These are phyloP conservation scores for Corythoichthys intestinalis DNA, from an alignment of 2,113 vertebrate genomes.

Conservation along the genomic window DNA sequence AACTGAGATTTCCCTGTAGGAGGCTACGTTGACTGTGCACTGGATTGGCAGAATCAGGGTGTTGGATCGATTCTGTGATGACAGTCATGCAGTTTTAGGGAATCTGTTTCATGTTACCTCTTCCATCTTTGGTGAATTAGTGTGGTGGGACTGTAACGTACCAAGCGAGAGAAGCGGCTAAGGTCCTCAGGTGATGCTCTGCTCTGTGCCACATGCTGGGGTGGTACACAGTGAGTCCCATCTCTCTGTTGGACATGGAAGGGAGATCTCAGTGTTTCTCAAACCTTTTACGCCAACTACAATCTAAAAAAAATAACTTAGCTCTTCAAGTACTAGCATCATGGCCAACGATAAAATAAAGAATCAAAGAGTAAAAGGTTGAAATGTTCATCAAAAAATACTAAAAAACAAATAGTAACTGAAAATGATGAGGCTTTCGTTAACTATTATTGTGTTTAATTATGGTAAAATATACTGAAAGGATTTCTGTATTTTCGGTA, in stretches of 20 bases:
- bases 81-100: not conserved
- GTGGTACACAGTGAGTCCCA: conserved; percentile 59
- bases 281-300: not conserved
- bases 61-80: conserved; percentile 83
- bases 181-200: conserved; percentile 77
- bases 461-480: no score
- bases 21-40: conserved; percentile 75
- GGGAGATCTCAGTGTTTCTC: not conserved
- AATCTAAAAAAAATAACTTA: no score
- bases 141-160: conserved; percentile 39
- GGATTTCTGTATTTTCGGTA: no score
- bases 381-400: no score
- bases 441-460: no score
- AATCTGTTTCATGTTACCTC: not conserved
- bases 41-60: conserved; percentile 75
- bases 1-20: conserved; percentile 73
- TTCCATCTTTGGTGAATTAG: not conserved
- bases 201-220: conserved; percentile 60
- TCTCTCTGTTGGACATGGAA: conserved; percentile 51
- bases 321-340: not conserved
- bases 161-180: conserved; percentile 77
- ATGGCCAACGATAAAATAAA: not conserved
- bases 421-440: no score
- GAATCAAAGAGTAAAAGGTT: no score
- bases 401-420: no score